A percentile compares a stretch with the other conserved stretches of the same genome.
Conservation (phyloP, 2,797 vertebrate species). For the Propithecus deckenii region DNA sequence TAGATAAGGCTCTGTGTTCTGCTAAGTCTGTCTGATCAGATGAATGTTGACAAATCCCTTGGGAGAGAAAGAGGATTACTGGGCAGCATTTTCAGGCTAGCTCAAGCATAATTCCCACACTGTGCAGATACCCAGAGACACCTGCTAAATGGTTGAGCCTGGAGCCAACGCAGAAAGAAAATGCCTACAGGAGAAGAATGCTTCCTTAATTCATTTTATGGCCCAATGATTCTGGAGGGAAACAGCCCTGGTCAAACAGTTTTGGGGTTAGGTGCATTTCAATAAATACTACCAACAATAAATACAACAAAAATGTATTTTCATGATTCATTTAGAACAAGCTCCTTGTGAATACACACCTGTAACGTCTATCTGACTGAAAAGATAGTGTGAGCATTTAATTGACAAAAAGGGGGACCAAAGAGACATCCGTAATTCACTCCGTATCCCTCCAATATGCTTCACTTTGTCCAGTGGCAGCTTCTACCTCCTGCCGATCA, state of each 20-base stretch:
- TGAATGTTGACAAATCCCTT: neutral
- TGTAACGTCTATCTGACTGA: neutral
- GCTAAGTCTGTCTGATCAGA: neutral
- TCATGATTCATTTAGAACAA: neutral
- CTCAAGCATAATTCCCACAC: neutral
- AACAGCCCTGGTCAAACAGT: neutral
- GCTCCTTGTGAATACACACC: neutral
- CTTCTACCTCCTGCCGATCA: neutral
- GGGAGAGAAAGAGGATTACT: neutral
- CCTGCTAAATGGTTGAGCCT: neutral
- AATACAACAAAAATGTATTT: neutral
- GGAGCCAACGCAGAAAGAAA: neutral
- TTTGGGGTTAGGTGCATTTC: neutral
- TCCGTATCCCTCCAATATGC: neutral
- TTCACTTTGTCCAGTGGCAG: neutral
- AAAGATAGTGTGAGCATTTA: slow-evolving; percentile 8
- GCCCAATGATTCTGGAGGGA: neutral
- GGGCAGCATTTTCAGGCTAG: neutral
- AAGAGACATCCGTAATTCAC: neutral
- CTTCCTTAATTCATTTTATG: neutral
- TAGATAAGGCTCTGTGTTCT: neutral
- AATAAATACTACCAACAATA: neutral
- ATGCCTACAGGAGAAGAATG: neutral
- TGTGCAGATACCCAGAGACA: neutral
- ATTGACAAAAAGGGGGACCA: neutral